Conservation (phyloP, 2,888 invertebrate species). For the Hedya salicella region DNA sequence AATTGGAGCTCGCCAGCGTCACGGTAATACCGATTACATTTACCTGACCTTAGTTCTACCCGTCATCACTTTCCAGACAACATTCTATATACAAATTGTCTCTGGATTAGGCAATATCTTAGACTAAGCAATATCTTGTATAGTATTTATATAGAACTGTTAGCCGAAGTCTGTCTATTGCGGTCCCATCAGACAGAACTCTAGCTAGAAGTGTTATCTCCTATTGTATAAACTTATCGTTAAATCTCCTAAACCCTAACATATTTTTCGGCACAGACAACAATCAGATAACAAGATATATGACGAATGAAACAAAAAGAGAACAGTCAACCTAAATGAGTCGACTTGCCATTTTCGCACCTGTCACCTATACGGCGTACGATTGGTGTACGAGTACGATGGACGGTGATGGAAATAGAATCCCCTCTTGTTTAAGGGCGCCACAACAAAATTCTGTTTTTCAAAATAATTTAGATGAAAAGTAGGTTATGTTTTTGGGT, state of each 20-base stretch:
- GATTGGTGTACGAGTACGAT: slow-evolving; percentile 32
- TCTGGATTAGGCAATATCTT: too few relatives aligned
- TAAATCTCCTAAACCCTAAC: too few relatives aligned
- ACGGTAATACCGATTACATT: slow-evolving; percentile 67
- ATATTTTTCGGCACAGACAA: neutral
- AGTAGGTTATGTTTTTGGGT: slow-evolving; percentile 29
- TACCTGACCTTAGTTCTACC: too few relatives aligned
- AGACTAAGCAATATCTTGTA: too few relatives aligned
- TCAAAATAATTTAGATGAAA: slow-evolving; percentile 9
- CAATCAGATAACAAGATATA: neutral
- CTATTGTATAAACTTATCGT: too few relatives aligned
- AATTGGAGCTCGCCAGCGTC: slow-evolving; percentile 86
- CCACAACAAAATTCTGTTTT: slow-evolving; percentile 18
- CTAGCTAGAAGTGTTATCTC: too few relatives aligned
- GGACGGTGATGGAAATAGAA: slow-evolving; percentile 36
- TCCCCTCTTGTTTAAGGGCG: slow-evolving; percentile 21
- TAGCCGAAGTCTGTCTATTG: too few relatives aligned
- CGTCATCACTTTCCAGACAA: too few relatives aligned
- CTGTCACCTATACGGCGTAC: slow-evolving; percentile 24
- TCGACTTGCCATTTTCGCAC: slow-evolving; percentile 20
- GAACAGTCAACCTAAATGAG: slow-evolving; percentile 9
- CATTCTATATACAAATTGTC: too few relatives aligned
- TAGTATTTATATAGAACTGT: neutral
- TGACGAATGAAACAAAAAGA: slow-evolving; percentile 10
- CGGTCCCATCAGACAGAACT: too few relatives aligned